Evolutionary conservation across 2,797 vertebrate genomes (phyloP).

Genomic region (Liasis olivaceus): DNA sequence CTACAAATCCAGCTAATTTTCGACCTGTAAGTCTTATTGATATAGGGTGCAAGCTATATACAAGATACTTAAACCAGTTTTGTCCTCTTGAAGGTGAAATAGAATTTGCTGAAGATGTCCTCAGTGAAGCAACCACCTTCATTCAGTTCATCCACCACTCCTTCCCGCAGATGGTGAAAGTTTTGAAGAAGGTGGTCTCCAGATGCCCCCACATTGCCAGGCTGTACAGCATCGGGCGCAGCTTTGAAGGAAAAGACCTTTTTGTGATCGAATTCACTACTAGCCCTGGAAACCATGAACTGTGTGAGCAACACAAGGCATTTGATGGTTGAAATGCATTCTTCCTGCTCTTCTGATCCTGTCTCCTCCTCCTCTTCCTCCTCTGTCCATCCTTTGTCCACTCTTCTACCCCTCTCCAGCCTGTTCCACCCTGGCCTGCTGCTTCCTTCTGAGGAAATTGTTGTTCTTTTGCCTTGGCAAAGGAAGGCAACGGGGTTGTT

Average conservation of each 20-base stretch:
- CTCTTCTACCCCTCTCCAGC: not conserved
- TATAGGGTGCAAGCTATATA: no score
- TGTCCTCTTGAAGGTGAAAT: slow-evolving; percentile 64
- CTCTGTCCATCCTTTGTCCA: not conserved
- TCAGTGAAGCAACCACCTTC: slow-evolving; percentile 81
- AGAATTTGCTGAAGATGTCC: slow-evolving; percentile 51
- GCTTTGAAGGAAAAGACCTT: slow-evolving; percentile 89
- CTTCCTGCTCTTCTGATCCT: not conserved
- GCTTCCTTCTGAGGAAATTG: not conserved
- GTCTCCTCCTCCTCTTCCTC: not conserved
- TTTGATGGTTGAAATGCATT: not conserved
- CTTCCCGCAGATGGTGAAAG: slow-evolving; percentile 87
- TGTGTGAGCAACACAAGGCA: slow-evolving; percentile 78
- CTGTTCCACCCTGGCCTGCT: not conserved
- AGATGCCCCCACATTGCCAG: slow-evolving; percentile 87
- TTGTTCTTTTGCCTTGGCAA: not conserved
- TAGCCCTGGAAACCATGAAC: slow-evolving; percentile 91
- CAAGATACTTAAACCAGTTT: not conserved
- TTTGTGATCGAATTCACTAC: slow-evolving; percentile 91
- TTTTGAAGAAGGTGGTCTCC: slow-evolving; percentile 85
- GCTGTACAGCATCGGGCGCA: slow-evolving; percentile 94
- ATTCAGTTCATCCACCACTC: slow-evolving; percentile 89
- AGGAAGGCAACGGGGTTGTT: not conserved
- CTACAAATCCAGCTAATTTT: no score
- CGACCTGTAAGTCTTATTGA: no score